phyloP scores from a whole-genome alignment of 2,797 vertebrate genomes.

The Anguilla obscura region DNA sequence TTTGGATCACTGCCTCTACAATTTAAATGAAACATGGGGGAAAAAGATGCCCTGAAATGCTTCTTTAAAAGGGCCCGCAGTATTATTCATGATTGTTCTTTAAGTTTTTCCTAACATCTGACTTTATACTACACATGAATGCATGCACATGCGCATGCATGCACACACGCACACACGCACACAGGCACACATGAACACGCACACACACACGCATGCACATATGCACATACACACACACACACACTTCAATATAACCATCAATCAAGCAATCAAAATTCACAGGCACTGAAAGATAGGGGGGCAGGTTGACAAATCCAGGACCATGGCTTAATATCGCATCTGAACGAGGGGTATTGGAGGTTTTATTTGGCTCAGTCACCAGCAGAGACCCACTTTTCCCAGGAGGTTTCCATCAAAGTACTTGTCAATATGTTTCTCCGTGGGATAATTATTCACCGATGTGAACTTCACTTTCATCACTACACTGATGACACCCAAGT shows the following conservation, averaged over 20 bases:
- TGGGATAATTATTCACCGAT: neutral
- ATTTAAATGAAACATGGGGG: neutral
- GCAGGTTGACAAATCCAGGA: neutral
- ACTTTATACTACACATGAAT: neutral
- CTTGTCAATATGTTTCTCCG: neutral
- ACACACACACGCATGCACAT: neutral
- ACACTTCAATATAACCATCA: neutral
- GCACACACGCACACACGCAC: neutral
- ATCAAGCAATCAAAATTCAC: neutral
- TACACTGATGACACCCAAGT: neutral
- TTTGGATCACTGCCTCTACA: neutral
- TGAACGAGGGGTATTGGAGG: neutral
- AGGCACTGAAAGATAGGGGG: neutral
- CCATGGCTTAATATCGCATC: neutral
- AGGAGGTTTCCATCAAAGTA: neutral
- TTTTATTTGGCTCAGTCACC: neutral
- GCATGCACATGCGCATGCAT: no score
- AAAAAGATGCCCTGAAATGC: neutral
- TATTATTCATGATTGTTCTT: neutral
- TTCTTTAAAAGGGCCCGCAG: neutral
- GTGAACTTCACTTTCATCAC: neutral
- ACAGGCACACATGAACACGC: neutral
- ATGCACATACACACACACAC: neutral
- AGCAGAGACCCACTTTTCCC: neutral
- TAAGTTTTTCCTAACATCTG: neutral